phyloP scores from a whole-genome alignment of 2,797 vertebrate genomes.

The Neomorphus geoffroyi region DNA sequence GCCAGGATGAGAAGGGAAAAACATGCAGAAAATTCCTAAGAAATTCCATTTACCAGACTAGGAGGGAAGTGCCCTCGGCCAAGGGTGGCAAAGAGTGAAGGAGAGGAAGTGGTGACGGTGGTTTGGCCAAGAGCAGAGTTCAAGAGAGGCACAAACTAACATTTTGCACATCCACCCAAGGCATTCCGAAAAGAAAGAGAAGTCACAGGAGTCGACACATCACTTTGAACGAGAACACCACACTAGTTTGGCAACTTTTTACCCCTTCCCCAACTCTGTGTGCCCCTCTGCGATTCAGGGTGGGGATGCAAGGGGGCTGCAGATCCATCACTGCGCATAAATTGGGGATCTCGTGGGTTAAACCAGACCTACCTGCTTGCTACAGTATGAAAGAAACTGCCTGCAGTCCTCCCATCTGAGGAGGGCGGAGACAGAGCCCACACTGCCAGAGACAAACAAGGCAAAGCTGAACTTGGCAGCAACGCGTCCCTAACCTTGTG shows the following conservation, averaged over 20 bases:
- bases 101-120: not conserved
- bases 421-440: not conserved
- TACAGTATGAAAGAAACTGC: constrained; percentile 42
- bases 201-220: constrained; percentile 62
- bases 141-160: constrained; percentile 69
- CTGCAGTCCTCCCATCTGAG: not conserved
- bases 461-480: constrained; percentile 55
- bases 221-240: constrained; percentile 68
- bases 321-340: not conserved
- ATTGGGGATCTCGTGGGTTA: not conserved
- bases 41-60: constrained; percentile 33
- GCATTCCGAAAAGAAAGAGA: constrained; percentile 62
- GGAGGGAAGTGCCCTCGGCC: constrained; percentile 46
- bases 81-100: constrained; percentile 24
- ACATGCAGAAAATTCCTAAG: constrained; percentile 31
- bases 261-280: not conserved
- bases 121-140: constrained; percentile 58
- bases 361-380: constrained; percentile 42
- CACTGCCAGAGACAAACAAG: constrained; percentile 37
- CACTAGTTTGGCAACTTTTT: constrained; percentile 72
- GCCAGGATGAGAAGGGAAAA: not conserved
- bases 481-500: constrained; percentile 2
- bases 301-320: not conserved
- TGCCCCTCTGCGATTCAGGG: not conserved
- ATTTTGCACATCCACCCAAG: constrained; percentile 66